Conservation (phyloP, 2,113 vertebrate genomes). For the Petrocephalus zakoni region DNA sequence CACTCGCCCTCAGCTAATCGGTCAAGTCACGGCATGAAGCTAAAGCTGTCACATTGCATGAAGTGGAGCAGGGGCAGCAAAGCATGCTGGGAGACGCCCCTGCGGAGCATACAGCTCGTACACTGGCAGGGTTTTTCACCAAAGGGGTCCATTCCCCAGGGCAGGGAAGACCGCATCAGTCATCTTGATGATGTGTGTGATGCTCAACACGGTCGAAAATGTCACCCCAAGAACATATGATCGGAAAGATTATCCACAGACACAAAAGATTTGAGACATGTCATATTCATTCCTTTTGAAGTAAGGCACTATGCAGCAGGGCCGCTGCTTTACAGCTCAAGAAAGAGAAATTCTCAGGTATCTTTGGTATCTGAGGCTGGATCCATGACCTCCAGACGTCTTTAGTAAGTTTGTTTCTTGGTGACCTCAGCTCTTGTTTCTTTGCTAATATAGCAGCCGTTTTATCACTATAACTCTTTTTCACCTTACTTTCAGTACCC, state of each 20-base stretch:
- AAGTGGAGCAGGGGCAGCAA: conserved; percentile 10
- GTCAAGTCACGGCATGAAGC: conserved; percentile 12
- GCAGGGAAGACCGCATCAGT: not conserved
- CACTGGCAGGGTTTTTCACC: not conserved
- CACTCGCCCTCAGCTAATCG: not conserved
- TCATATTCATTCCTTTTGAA: not conserved
- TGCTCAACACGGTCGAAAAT: not conserved
- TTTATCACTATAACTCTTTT: not conserved
- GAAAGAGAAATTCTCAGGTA: not conserved
- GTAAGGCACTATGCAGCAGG: not conserved
- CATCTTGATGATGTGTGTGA: not conserved
- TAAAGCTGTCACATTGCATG: conserved; percentile 31
- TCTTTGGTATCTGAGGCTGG: not conserved
- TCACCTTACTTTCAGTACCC: too few species aligned
- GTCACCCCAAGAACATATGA: not conserved
- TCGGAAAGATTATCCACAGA: not conserved
- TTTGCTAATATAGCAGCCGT: not conserved
- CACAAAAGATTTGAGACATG: not conserved
- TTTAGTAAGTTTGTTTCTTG: not conserved
- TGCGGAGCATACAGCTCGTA: not conserved
- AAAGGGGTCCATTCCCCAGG: not conserved
- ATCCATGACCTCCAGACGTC: not conserved
- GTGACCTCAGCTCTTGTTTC: not conserved
- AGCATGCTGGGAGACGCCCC: not conserved
- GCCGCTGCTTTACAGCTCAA: not conserved